Conservation (phyloP, 2,888 invertebrate genomes). For the Yponomeuta evonymella region DNA sequence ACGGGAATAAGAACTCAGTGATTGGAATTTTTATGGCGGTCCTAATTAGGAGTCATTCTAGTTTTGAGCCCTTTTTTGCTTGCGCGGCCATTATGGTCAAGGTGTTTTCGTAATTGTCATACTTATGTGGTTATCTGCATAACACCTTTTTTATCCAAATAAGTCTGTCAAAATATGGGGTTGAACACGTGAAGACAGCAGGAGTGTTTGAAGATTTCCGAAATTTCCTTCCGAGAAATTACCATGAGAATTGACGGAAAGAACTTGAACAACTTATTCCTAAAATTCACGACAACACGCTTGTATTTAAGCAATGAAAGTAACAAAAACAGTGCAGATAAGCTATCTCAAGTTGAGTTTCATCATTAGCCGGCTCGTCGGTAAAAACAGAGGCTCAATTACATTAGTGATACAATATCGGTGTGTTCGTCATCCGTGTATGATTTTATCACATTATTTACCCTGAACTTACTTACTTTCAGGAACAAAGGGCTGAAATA, state of each 20-base stretch:
- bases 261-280: background rate
- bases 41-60: background rate
- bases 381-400: background rate
- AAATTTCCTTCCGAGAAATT: background rate
- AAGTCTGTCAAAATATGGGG: background rate
- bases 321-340: background rate
- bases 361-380: background rate
- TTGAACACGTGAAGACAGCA: background rate
- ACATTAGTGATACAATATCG: background rate
- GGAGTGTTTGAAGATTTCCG: background rate
- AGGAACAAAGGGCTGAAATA: too few species aligned
- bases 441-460: too few species aligned
- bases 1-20: background rate
- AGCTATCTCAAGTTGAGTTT: background rate
- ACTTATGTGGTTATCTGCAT: background rate
- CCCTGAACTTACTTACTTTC: too few species aligned
- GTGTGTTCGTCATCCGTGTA: background rate
- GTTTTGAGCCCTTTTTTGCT: background rate
- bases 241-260: background rate
- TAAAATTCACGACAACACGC: background rate
- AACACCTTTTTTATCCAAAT: background rate
- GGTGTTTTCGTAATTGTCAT: conserved; percentile 23
- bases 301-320: background rate
- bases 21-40: background rate
- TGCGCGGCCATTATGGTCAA: background rate